Evolutionary conservation across 2,113 vertebrate genomes (phyloP).

Genomic region (Lonchura striata): DNA sequence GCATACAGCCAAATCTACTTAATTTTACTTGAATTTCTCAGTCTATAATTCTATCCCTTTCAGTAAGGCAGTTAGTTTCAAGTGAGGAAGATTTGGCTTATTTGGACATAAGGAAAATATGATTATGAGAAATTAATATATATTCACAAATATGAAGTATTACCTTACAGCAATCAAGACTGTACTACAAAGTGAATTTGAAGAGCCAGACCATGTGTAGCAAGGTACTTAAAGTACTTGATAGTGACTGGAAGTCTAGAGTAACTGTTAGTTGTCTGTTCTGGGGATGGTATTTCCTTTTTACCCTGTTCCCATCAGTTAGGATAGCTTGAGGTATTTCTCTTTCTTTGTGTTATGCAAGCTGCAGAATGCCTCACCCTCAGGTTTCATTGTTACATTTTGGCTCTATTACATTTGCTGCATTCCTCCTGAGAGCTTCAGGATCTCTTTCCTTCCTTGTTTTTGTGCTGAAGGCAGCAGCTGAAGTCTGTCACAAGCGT

Average conservation of each 20-base stretch:
- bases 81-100: not conserved
- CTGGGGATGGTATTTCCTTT: not conserved
- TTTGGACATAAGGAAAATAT: not conserved
- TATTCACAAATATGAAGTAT: not conserved
- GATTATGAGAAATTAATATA: not conserved
- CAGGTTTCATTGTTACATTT: not conserved
- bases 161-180: not conserved
- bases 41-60: fast-evolving
- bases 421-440: not conserved
- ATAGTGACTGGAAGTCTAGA: not conserved
- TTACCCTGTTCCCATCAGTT: not conserved
- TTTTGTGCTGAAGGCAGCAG: not conserved
- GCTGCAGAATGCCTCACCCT: not conserved
- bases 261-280: not conserved
- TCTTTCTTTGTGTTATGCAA: not conserved
- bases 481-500: not conserved
- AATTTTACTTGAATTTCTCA: not conserved
- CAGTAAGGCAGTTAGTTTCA: not conserved
- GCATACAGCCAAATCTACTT: not conserved
- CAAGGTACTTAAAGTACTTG: not conserved
- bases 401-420: not conserved
- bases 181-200: not conserved
- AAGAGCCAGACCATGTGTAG: not conserved
- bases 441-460: not conserved
- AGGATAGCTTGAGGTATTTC: not conserved